Evolutionary conservation across 2,113 vertebrate species (phyloP).

Genomic region (Tichodroma muraria): DNA sequence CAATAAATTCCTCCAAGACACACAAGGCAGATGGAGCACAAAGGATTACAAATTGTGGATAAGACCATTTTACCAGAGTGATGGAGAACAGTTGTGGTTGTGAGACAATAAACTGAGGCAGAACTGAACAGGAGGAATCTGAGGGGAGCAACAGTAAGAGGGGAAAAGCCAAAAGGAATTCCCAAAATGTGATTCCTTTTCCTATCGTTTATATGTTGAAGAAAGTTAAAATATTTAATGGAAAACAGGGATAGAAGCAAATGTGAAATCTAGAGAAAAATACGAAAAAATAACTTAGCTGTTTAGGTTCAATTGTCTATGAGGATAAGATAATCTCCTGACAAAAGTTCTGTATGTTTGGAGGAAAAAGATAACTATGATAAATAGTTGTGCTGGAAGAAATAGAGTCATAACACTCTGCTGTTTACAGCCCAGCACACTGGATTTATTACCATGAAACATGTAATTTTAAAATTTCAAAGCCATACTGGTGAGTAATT

Average conservation of each 20-base stretch:
- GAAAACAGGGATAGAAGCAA: not conserved
- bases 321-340: not conserved
- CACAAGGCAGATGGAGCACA: not conserved
- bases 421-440: not conserved
- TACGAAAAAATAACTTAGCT: not conserved
- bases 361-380: rapidly evolving
- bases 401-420: not conserved
- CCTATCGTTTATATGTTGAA: not conserved
- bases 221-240: not conserved
- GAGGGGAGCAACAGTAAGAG: not conserved
- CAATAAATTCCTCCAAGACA: too few relatives aligned
- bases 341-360: not conserved
- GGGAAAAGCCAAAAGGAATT: not conserved
- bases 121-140: not conserved
- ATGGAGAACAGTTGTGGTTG: not conserved
- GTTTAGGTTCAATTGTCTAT: not conserved
- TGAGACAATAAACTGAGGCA: not conserved
- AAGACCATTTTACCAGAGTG: not conserved
- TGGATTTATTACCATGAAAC: not conserved
- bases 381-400: not conserved
- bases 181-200: not conserved
- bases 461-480: not conserved
- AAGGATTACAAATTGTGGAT: not conserved
- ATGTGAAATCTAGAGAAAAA: not conserved
- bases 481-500: not conserved